Base-by-base conservation (phyloP, 2,888 invertebrate species). In the Tachina grossa region DNA sequence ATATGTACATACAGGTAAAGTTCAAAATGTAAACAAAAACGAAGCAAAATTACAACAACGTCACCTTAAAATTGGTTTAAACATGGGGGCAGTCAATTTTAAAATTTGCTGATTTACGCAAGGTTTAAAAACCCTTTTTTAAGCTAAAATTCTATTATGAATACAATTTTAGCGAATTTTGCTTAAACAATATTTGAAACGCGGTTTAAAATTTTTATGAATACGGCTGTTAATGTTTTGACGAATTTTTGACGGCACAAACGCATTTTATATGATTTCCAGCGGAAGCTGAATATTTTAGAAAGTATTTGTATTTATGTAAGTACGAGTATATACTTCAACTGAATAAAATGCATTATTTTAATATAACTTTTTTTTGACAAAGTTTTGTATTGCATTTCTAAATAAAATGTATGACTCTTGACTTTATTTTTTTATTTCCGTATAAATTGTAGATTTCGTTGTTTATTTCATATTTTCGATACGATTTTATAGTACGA, bases 251-350 rank as follows among this genome's bases (percentile, higher is more conserved):
- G 80, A 74, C 74, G 53, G 45, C 47, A 19, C 51, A 74, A 59
- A 83, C 77, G 77, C 83, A 77, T 77, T 83, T 74, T 45, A 61
- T 39, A 59, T 59, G 39, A 81, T 68, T 72, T 77, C 49, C 72
- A 72, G 83, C 83, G 83, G 85, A 85, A 83, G 76, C 83, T 85
- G 85, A 80, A 85, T 80, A 83, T 68, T 85, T 85, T 85, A 85
- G 83, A 85, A 85, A 85, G 85, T 85, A 72, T 63, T 31, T n/a
- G 45, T 47, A 74, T 14, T 0, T 45, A 65, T n/a, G 45, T 47
- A 74, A 14, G 2, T 45, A 65, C 2, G 14, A n/a, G 9, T 61
- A 45, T 41, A 47, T 47, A 61, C 39, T 68, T 31, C 47, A 47
- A 9, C 19, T 10, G 47, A 72, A 79, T 61, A 77, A 47, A 59